Conservation (phyloP, 1,140 invertebrate species). For the Chironomus tepperi region DNA sequence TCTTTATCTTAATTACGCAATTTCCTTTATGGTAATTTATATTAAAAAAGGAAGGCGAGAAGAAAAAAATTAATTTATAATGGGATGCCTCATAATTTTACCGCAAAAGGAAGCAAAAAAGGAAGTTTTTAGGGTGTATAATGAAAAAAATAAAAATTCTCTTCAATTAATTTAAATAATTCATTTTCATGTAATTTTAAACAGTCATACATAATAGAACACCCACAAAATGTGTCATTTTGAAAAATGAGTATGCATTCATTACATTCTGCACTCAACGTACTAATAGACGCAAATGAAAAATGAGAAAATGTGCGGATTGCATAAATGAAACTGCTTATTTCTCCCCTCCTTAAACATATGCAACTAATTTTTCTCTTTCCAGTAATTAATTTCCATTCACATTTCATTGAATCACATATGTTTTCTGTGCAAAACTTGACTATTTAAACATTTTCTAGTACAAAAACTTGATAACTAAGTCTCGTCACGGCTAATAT, state of each 20-base stretch:
- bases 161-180: constrained; percentile 20
- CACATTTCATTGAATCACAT: not conserved
- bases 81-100: constrained; percentile 9
- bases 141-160: not conserved
- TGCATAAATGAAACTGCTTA: too few relatives aligned
- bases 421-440: not conserved
- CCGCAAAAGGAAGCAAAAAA: not conserved
- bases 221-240: not conserved
- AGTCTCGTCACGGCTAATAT: not conserved
- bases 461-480: not conserved
- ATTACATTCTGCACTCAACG: too few relatives aligned
- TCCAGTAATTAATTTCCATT: not conserved
- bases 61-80: not conserved
- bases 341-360: not conserved
- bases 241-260: not conserved
- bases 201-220: not conserved
- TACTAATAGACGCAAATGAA: not conserved
- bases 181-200: not conserved
- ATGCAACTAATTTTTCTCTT: not conserved
- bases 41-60: not conserved
- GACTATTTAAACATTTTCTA: not conserved
- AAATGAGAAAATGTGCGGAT: not conserved
- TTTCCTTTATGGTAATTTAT: not conserved
- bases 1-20: not conserved
- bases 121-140: not conserved